phyloP scores from a whole-genome alignment of 2,113 vertebrate genomes.

The Shinisaurus crocodilurus region DNA sequence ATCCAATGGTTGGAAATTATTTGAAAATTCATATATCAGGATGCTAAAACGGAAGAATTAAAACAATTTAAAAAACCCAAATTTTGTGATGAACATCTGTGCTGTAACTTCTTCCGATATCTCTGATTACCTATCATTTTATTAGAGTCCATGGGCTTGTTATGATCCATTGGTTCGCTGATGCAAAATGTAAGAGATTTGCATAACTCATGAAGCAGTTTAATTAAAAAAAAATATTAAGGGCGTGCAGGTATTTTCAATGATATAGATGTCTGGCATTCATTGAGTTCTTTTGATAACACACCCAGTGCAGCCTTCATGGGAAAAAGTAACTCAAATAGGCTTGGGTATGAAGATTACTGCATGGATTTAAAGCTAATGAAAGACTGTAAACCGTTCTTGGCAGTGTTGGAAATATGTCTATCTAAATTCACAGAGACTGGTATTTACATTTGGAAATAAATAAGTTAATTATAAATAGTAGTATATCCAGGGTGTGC shows the following conservation, averaged over 20 bases:
- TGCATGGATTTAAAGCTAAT: conserved; percentile 32
- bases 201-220: conserved; percentile 26
- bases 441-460: conserved; percentile 21
- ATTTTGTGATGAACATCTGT: conserved; percentile 41
- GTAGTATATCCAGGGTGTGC: conserved; percentile 1
- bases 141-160: neutral
- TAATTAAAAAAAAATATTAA: conserved; percentile 20
- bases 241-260: neutral
- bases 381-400: conserved; percentile 19
- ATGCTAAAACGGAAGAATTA: neutral
- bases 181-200: conserved; percentile 16
- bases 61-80: neutral
- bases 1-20: neutral
- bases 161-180: conserved; percentile 1
- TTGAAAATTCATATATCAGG: neutral
- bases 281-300: conserved; percentile 20
- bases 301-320: neutral
- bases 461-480: conserved; percentile 35
- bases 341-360: conserved; percentile 16
- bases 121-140: conserved; percentile 1
- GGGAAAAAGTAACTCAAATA: neutral
- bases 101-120: neutral
- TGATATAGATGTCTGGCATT: conserved; percentile 13
- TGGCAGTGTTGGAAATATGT: conserved; percentile 8
- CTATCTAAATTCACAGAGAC: conserved; percentile 20